These are phyloP conservation scores for Pammene fasciana DNA, from an alignment of 2,888 invertebrate species.

Conservation along the genomic window DNA sequence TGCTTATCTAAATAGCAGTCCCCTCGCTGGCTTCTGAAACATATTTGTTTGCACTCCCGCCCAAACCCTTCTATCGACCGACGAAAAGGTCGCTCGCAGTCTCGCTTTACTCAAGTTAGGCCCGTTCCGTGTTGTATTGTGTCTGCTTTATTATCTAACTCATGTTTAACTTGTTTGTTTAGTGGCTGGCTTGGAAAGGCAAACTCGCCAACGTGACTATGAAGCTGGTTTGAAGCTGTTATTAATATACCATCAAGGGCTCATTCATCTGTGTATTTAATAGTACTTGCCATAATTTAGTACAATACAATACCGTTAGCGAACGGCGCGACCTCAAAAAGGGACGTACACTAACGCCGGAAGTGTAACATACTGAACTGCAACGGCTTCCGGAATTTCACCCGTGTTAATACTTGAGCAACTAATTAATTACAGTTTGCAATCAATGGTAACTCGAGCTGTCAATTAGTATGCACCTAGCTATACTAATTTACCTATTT, in stretches of 20 bases:
- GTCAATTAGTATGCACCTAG: background rate
- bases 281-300: slow-evolving; percentile 54
- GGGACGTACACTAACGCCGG: slow-evolving; percentile 60
- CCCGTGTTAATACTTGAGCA: slow-evolving; percentile 43
- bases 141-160: slow-evolving; percentile 30
- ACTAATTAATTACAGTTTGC: slow-evolving; percentile 20
- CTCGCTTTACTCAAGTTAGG: slow-evolving; percentile 26
- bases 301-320: slow-evolving; percentile 62
- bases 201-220: slow-evolving; percentile 18
- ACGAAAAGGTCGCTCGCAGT: slow-evolving; percentile 38
- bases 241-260: slow-evolving; percentile 52
- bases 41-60: slow-evolving; percentile 39
- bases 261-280: slow-evolving; percentile 39
- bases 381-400: slow-evolving; percentile 64
- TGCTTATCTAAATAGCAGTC: slow-evolving; percentile 39
- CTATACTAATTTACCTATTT: background rate
- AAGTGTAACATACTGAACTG: slow-evolving; percentile 64
- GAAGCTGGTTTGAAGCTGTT: slow-evolving; percentile 24
- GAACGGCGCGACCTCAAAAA: slow-evolving; percentile 66
- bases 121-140: slow-evolving; percentile 26
- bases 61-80: slow-evolving; percentile 41
- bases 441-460: slow-evolving; percentile 17
- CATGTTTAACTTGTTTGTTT: slow-evolving; percentile 22
- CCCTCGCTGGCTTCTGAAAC: slow-evolving; percentile 32
- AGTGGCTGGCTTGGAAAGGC: slow-evolving; percentile 11